Evolutionary conservation across 2,113 vertebrate genomes (phyloP), one percentile per base, ranked within the genome.

Genomic region (Carollia perspicillata): DNA sequence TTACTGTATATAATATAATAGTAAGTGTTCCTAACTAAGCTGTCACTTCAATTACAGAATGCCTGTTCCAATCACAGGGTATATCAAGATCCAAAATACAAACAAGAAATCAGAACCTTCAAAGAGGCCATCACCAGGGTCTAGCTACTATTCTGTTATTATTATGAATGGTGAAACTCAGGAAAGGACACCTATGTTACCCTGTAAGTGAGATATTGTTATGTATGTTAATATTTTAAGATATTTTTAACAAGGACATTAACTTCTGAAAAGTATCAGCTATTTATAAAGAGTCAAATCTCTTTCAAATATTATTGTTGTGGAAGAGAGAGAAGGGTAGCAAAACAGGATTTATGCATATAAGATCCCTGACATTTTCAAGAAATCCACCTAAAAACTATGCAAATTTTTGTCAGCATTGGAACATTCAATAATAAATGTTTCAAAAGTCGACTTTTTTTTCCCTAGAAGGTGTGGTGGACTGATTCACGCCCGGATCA

Each of bases 231-330:
- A 88, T 51, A 89, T 42, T 91, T 93, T 81, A 92, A 92, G 71
- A 71, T 75, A 85, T 51, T 40, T 89, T 12, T 66, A 93, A 90
- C 44, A 79, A 88, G 23, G 72, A 90, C 40, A 89, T 35, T 66
- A 80, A 93, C 12, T 85, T 93, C 35, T 51, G 86, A 26, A 89
- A 77, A 86, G 69, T 44, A 84, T 18, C 6, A 96, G 17, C 60
- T 94, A 92, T 71, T 71, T 72, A 86, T 40, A 96, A 96, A 78
- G 17, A 84, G 37, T 66, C 40, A 93, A 86, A 65, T 89, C 14
- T 75, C 53, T 89, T 94, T 92, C 40, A 93, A 83, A 90, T 90
- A 90, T 72, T 83, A 86, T 78, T 90, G 23, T 40, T 95, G 30
- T 90, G 7, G 23, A 8, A 60, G 20, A 40, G 8, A 87, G 17